Evolutionary conservation across 2,113 vertebrate species (phyloP).

Genomic region (Pao palembangensis): DNA sequence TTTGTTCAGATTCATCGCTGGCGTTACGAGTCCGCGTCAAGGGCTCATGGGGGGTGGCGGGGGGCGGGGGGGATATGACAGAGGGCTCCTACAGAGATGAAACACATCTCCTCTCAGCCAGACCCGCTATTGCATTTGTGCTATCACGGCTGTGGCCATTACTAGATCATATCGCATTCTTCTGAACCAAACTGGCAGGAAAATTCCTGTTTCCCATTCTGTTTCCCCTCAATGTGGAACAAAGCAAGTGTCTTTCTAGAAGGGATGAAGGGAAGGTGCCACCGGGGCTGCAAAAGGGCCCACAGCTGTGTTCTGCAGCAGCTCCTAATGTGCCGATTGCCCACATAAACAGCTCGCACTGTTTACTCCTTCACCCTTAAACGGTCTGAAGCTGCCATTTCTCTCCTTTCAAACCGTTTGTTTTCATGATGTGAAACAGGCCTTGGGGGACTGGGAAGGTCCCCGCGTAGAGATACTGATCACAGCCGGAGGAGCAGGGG

Average conservation of each 20-base stretch:
- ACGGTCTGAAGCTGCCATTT: constrained; percentile 19
- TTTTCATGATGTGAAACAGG: constrained; percentile 59
- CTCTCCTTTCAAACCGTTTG: constrained; percentile 57
- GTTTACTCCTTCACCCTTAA: constrained; percentile 45
- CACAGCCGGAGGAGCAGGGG: constrained; percentile 41
- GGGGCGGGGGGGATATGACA: neutral
- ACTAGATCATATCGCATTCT: neutral
- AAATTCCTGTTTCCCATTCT: neutral
- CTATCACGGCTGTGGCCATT: neutral
- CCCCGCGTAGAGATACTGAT: constrained; percentile 55
- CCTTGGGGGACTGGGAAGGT: constrained; percentile 52
- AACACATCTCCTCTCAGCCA: neutral
- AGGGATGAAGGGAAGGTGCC: neutral
- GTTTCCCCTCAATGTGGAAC: neutral
- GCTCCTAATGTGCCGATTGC: constrained; percentile 27
- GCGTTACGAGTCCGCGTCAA: constrained; percentile 1
- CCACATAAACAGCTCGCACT: constrained; percentile 45
- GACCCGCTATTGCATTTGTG: no score
- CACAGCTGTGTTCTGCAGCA: constrained; percentile 17
- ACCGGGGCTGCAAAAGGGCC: constrained; percentile 16
- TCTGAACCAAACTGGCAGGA: neutral
- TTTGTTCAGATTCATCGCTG: constrained; percentile 1
- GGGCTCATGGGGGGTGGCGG: no score
- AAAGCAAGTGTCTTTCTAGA: neutral
- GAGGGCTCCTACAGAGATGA: neutral